Evolutionary conservation across 2,888 invertebrate species (phyloP), one percentile per base, ranked within the genome.

Genomic region (Andrena haemorrhoa): DNA sequence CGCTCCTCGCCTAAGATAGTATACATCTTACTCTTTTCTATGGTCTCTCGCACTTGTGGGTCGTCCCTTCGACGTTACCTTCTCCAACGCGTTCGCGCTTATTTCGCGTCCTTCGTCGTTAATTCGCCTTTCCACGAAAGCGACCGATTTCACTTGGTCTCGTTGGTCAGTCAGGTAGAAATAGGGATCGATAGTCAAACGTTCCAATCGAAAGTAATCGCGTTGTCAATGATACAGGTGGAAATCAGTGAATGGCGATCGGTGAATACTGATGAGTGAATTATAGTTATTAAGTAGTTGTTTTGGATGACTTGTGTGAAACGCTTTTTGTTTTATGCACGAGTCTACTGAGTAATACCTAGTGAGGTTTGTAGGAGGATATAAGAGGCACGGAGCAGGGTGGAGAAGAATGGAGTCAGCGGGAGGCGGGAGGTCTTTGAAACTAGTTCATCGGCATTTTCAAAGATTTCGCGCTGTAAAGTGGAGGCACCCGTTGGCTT

Each of bases 301-400:
- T 16, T 16, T 41, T n/a, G 70, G 35, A 20, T 41, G 56, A 41
- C 70, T 41, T 12, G 70, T 70, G 70, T 64, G 64, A 70, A 70
- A 12, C 65, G 65, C 70, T 70, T 70, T 79, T 77, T 79, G 60
- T 79, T 78, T 79, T 79, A 77, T 29, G 64, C 41, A 41, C 20
- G 16, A 65, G 77, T 79, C 65, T 41, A 10, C 2, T 35, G 10
- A 35, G 35, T 10, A 35, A 35, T 35, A n/a, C n/a, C n/a, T n/a
- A 35, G 0, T 10, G 10, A 10, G 10, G 10, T 10, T 12, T 4
- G 12, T 12, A 12, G 41, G 41, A 12, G 41, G 41, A 41, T 12
- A 12, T 41, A 41, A 41, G 35, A 1, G 35, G 35, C 35, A 35
- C 12, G 12, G 41, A 4, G 12, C 41, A 41, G 12, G 4, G 12